Evolutionary conservation across 2,113 vertebrate genomes (phyloP), one percentile per base, ranked within the genome.

Genomic region (Entelurus aequoreus): DNA sequence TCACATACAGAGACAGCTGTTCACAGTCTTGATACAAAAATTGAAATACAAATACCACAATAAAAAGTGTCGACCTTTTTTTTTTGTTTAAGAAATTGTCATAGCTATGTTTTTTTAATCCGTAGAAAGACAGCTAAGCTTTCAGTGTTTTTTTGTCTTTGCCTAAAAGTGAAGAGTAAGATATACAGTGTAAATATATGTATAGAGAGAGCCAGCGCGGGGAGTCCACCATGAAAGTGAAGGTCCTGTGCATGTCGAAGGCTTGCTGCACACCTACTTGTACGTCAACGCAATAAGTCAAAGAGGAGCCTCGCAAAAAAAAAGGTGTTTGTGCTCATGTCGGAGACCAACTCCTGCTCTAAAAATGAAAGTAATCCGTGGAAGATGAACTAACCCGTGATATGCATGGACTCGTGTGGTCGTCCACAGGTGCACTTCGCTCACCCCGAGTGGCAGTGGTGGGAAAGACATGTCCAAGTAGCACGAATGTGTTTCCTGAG

Each of bases 11-110:
- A 8, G 57, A 71, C 70, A 76, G 70, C 63, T 72, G 74, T 79
- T 84, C 83, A 88, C 85, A 81, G 85, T 87, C 79, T 79, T 75
- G 68, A 79, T 85, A 88, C 83, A 86, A 86, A 86, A 88, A 84
- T 84, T 77, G 66, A 80, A 82, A 82, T 86, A 87, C 81, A 85
- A 86, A 84, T 84, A 88, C 72, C 82, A 87, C 84, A 16, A 84
- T 87, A 90, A 78, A 87, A 84, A 71, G 72, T 77, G 79, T 79
- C 44, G 66, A 75, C 65, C 71, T 82, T 63, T 79, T 72, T 57
- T 74, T 66, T 74, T 67, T 74, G 79, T 86, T 86, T 69, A 84
- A 46, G 77, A 86, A 88, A 88, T 79, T 71, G 72, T 79, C 73
- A 84, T 77, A 86, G 57, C 79, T 83, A 81, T 85, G 77, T 81